Conservation (phyloP, 2,113 vertebrate genomes). For the Vireo altiloquus region DNA sequence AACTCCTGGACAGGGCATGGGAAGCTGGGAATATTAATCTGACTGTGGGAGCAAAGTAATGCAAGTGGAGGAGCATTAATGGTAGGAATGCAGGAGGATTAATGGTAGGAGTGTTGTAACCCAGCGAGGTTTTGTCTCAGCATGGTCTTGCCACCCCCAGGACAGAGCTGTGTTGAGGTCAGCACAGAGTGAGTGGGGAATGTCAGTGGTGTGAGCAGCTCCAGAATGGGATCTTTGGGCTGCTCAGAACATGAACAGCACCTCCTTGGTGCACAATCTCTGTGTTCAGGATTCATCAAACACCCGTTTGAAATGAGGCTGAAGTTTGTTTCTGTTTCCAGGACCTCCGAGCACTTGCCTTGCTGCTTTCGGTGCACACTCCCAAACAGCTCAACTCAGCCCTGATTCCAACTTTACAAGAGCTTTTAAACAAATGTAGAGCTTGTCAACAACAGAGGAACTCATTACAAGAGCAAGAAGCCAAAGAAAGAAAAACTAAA, state of each 20-base stretch:
- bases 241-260: neutral
- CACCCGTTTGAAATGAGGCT: neutral
- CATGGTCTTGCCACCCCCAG: neutral
- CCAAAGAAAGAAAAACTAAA: slow-evolving; percentile 92
- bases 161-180: neutral
- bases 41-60: neutral
- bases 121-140: neutral
- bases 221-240: neutral
- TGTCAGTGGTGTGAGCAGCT: neutral
- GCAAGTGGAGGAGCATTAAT: neutral
- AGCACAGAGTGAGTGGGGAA: neutral
- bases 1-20: neutral
- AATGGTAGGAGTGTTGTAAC: neutral
- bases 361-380: slow-evolving; percentile 92
- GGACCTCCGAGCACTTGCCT: slow-evolving; percentile 91
- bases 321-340: slow-evolving; percentile 37
- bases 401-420: slow-evolving; percentile 90
- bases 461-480: slow-evolving; percentile 88
- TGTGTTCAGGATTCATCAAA: neutral
- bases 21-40: neutral
- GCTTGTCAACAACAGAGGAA: slow-evolving; percentile 90
- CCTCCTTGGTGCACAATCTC: neutral
- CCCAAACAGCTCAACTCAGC: slow-evolving; percentile 88
- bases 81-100: neutral
- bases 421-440: slow-evolving; percentile 88